Conservation (phyloP, 1,140 invertebrate species). For the Cyclina sinensis region DNA sequence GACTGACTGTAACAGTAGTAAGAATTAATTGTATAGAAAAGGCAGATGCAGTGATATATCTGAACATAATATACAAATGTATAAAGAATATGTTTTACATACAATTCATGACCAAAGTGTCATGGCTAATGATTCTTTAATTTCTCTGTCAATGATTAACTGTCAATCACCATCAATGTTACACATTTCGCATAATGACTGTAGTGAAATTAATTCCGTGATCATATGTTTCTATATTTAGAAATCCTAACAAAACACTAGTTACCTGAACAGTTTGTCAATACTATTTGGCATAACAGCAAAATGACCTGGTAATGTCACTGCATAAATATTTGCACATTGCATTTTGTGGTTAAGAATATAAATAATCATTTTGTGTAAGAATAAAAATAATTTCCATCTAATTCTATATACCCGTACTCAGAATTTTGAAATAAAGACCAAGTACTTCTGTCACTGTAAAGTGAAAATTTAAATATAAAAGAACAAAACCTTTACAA, state of each 20-base stretch:
- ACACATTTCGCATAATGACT: not conserved
- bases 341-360: not conserved
- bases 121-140: not conserved
- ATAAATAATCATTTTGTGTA: no score
- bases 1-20: no score
- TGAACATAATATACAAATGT: no score
- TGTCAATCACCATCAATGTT: not conserved
- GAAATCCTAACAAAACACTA: not conserved
- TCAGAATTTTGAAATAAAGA: no score
- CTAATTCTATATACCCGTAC: no score
- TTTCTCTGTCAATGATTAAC: not conserved
- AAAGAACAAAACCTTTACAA: no score
- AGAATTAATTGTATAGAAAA: no score
- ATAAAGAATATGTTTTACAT: not conserved
- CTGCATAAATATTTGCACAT: not conserved
- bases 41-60: no score
- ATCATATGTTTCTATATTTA: not conserved
- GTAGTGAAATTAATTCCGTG: conserved; percentile 1
- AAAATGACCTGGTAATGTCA: not conserved
- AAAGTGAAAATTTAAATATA: no score
- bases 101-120: not conserved
- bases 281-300: not conserved
- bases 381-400: no score
- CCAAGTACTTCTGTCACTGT: no score
- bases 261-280: not conserved